These are phyloP conservation scores for Celastrina argiolus DNA, from an alignment of 2,888 invertebrate genomes.

Conservation along the genomic window DNA sequence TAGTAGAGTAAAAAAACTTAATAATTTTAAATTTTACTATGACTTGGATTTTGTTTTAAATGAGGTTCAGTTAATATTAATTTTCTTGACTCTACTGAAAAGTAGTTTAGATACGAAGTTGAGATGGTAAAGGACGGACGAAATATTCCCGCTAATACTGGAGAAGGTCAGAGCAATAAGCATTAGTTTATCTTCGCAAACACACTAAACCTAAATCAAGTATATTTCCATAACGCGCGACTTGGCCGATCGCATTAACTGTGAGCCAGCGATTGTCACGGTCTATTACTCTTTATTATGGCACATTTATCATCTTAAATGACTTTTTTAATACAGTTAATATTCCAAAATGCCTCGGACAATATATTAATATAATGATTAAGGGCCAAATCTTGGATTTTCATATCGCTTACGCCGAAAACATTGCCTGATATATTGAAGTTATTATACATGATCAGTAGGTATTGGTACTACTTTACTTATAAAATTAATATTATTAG, in stretches of 20 bases:
- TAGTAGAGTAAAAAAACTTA: no score
- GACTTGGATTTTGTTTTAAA: no score
- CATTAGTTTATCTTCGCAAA: background rate
- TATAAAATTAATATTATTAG: no score
- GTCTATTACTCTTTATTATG: slow-evolving; percentile 17
- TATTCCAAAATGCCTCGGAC: slow-evolving; percentile 21
- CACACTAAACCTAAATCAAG: background rate
- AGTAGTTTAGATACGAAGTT: no score
- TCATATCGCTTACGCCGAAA: background rate
- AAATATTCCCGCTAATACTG: no score
- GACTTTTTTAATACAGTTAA: slow-evolving; percentile 25
- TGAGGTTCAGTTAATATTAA: no score
- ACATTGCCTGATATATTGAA: background rate
- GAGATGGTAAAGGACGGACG: no score
- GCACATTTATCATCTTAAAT: slow-evolving; percentile 17
- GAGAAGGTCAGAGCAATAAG: no score
- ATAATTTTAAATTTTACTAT: no score
- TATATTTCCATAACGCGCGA: background rate
- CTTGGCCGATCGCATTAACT: slow-evolving; percentile 2
- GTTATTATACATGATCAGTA: no score
- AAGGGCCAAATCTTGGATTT: background rate
- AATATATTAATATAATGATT: slow-evolving; percentile 14
- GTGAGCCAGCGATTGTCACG: slow-evolving; percentile 6
- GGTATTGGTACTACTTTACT: no score
- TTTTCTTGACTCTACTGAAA: no score